Evolutionary conservation across 1,140 invertebrate species (phyloP).

Genomic region (Augochlora pura): DNA sequence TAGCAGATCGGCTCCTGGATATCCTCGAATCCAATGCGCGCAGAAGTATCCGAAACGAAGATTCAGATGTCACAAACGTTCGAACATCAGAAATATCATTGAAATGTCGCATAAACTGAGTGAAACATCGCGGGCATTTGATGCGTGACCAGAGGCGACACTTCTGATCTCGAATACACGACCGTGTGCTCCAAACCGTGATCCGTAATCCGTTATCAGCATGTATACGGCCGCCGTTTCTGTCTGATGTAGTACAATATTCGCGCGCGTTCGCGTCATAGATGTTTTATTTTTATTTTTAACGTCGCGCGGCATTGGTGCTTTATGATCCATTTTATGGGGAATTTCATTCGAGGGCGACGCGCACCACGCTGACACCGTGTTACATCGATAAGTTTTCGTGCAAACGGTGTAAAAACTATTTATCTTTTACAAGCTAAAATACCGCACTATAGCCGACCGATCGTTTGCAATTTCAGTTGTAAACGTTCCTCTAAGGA

Average conservation of each 20-base stretch:
- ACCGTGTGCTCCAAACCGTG: not conserved
- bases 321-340: not conserved
- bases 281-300: not conserved
- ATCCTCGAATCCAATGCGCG: too few relatives aligned
- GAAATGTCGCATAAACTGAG: not conserved
- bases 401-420: too few relatives aligned
- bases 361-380: not conserved
- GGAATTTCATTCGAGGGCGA: not conserved
- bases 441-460: too few relatives aligned
- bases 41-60: too few relatives aligned
- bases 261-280: too few relatives aligned
- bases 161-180: not conserved
- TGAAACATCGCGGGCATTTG: not conserved
- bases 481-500: too few relatives aligned
- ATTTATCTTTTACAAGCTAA: too few relatives aligned
- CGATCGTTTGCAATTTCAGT: too few relatives aligned
- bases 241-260: not conserved
- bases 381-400: not conserved
- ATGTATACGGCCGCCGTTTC: not conserved
- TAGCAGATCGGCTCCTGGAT: too few relatives aligned
- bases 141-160: not conserved
- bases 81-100: not conserved
- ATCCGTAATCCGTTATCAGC: not conserved
- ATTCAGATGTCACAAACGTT: too few relatives aligned
- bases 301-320: not conserved